A percentile compares a stretch with the other conserved stretches of the same genome.
These are phyloP conservation scores for Rambutsinella grinnellia DNA, from an alignment of 2,888 invertebrate species.

Conservation along the genomic window DNA sequence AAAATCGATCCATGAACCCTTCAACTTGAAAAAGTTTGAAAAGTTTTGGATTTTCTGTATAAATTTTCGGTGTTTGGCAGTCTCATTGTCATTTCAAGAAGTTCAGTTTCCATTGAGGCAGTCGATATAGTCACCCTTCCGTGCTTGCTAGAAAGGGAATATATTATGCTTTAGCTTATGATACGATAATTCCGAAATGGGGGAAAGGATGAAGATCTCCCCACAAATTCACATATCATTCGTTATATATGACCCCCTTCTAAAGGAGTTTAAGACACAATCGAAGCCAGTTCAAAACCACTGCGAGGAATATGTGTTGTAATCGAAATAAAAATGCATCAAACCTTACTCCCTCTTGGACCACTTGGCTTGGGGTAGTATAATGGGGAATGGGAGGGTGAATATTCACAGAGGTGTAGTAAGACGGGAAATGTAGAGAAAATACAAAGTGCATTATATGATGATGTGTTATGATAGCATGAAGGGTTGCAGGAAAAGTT, in stretches of 20 bases:
- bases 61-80: background rate
- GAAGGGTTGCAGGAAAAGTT: no score
- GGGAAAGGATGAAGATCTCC: background rate
- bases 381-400: background rate
- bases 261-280: background rate
- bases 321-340: no score
- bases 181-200: background rate
- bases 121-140: constrained; percentile 12
- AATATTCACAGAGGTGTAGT: constrained; percentile 22
- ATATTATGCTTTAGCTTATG: no score
- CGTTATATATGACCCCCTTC: background rate
- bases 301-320: no score
- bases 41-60: background rate
- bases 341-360: background rate
- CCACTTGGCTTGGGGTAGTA: constrained; percentile 1
- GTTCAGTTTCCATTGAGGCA: background rate
- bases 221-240: background rate
- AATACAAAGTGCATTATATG: constrained; percentile 5
- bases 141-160: background rate
- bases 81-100: background rate
- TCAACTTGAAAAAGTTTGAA: constrained; percentile 9
- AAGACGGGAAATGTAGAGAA: background rate
- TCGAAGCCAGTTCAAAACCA: no score
- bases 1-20: constrained; percentile 8
- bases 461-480: constrained; percentile 24